These are phyloP conservation scores for Iphiclides podalirius DNA, from an alignment of 2,888 invertebrate genomes.

Conservation along the genomic window DNA sequence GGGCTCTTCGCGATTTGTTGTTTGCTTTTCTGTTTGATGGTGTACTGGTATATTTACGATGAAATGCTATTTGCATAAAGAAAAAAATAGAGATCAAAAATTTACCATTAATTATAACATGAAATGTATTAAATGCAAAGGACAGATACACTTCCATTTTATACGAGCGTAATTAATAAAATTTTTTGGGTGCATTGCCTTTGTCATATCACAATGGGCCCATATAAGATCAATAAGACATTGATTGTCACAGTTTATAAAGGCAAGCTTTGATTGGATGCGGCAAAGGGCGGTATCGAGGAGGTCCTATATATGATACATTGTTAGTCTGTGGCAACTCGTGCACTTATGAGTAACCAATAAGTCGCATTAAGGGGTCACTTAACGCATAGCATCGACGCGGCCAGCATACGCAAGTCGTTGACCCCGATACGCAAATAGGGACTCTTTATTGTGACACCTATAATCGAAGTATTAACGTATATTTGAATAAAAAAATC, in stretches of 20 bases:
- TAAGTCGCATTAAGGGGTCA: constrained; percentile 75
- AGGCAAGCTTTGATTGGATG: constrained; percentile 27
- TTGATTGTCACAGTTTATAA: constrained; percentile 30
- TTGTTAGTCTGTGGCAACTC: constrained; percentile 47
- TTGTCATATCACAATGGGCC: constrained; percentile 41
- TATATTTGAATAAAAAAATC: constrained; percentile 15
- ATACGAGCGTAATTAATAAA: constrained; percentile 37
- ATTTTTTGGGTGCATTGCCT: constrained; percentile 41
- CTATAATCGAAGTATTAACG: constrained; percentile 37
- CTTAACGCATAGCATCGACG: constrained; percentile 67
- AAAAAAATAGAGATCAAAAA: no score
- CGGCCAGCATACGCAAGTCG: constrained; percentile 65
- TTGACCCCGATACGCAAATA: constrained; percentile 67
- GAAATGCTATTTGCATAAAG: not conserved
- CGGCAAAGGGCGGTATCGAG: constrained; percentile 25
- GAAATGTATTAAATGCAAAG: no score
- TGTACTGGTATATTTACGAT: not conserved
- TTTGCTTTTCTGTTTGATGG: constrained; percentile 6
- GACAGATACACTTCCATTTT: constrained; percentile 37
- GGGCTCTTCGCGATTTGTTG: constrained; percentile 42
- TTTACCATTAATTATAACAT: no score
- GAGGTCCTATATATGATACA: constrained; percentile 25
- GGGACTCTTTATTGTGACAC: constrained; percentile 47
- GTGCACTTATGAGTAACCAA: constrained; percentile 72
- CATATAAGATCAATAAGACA: constrained; percentile 41